These are phyloP conservation scores for Torymus aiolomorphi DNA, from an alignment of 2,888 invertebrate species.

Conservation along the genomic window DNA sequence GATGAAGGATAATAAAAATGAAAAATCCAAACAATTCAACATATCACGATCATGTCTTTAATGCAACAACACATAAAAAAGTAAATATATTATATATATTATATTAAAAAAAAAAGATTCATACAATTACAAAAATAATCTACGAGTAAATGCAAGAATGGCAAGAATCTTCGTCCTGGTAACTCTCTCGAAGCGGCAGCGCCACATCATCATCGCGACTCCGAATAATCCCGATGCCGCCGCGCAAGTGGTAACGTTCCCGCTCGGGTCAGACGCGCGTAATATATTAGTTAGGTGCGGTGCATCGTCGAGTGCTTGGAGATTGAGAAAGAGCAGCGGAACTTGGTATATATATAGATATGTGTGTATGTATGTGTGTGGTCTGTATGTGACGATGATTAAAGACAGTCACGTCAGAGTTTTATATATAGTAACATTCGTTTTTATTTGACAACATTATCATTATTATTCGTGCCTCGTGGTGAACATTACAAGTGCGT, in stretches of 20 bases:
- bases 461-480: conserved; percentile 9
- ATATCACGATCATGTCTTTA: conserved; percentile 42
- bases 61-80: conserved; percentile 48
- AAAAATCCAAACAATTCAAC: conserved; percentile 36
- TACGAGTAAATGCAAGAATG: conserved; percentile 37
- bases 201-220: neutral
- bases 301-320: neutral
- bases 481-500: conserved; percentile 41
- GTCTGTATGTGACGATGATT: neutral
- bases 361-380: too few species aligned
- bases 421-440: conserved; percentile 37
- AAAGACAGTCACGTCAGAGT: conserved; percentile 20
- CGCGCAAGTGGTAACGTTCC: conserved; percentile 34
- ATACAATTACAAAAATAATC: conserved; percentile 32
- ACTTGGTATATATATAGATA: too few species aligned
- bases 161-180: conserved; percentile 35
- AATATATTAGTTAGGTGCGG: neutral
- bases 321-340: neutral
- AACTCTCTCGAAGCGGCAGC: conserved; percentile 8
- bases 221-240: conserved; percentile 36
- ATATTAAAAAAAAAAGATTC: neutral
- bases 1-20: conserved; percentile 17
- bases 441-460: conserved; percentile 46
- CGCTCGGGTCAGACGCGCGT: conserved; percentile 21
- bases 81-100: conserved; percentile 36